Evolutionary conservation across 2,797 vertebrate species (phyloP).

Genomic region (Saxicola maurus): DNA sequence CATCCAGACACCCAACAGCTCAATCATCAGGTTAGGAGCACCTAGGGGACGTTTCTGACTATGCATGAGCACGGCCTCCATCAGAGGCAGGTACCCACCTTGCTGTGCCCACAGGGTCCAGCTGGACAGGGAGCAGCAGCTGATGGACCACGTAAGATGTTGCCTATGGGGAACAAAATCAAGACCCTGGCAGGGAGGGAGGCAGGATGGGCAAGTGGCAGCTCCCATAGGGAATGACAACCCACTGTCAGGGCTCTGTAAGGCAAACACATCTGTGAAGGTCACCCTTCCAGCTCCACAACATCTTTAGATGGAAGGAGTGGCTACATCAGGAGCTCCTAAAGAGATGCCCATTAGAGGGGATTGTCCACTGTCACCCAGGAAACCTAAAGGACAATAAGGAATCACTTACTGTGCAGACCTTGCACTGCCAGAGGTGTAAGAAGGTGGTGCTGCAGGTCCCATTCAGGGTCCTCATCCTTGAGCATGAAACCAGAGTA

Average conservation of each 20-base stretch:
- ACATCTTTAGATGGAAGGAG: not conserved
- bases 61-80: fast-evolving
- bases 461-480: not conserved
- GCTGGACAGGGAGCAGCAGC: not conserved
- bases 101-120: not conserved
- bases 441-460: not conserved
- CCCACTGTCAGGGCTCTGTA: not conserved
- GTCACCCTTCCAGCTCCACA: not conserved
- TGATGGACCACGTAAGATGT: fast-evolving
- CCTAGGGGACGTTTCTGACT: fast-evolving
- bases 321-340: not conserved
- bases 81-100: not conserved
- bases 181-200: not conserved
- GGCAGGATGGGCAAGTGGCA: not conserved
- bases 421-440: not conserved
- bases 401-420: not conserved
- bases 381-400: not conserved
- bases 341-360: not conserved
- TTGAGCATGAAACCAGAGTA: not conserved
- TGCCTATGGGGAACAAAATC: not conserved
- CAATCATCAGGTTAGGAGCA: not conserved
- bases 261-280: not conserved
- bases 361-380: not conserved
- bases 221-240: not conserved
- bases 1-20: not conserved